Percentiles rank a stretch among this genome's conserved stretches.
Evolutionary conservation across 2,113 vertebrate species (phyloP).

Genomic region (Murina feae): DNA sequence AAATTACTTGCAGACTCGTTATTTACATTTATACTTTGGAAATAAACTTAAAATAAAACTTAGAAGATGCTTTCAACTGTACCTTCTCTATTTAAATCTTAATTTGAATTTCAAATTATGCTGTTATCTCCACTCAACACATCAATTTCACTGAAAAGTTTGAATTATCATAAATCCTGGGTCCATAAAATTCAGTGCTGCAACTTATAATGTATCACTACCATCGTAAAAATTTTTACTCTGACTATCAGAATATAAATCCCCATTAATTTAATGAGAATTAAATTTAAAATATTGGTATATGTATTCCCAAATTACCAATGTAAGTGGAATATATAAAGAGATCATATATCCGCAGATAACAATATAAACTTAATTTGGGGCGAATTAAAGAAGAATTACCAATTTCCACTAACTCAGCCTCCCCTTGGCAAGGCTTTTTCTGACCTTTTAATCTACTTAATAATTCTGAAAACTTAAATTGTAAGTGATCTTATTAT

Average conservation of each 20-base stretch:
- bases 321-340: background rate
- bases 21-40: background rate
- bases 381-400: background rate
- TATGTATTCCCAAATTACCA: background rate
- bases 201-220: background rate
- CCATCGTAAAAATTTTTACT: background rate
- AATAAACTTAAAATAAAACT: conserved; percentile 38
- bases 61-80: background rate
- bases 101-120: conserved; percentile 20
- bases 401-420: background rate
- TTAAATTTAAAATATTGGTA: background rate
- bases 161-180: background rate
- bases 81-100: background rate
- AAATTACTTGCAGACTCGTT: background rate
- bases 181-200: background rate
- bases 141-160: background rate
- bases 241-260: background rate
- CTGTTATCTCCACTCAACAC: background rate
- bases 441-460: background rate
- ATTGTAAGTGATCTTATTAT: background rate
- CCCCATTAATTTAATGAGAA: background rate
- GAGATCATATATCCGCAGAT: background rate
- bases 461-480: conserved; percentile 11
- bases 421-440: background rate
- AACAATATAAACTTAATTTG: background rate